Conservation (phyloP, 2,888 invertebrate species). For the Drosophila mulleri region DNA sequence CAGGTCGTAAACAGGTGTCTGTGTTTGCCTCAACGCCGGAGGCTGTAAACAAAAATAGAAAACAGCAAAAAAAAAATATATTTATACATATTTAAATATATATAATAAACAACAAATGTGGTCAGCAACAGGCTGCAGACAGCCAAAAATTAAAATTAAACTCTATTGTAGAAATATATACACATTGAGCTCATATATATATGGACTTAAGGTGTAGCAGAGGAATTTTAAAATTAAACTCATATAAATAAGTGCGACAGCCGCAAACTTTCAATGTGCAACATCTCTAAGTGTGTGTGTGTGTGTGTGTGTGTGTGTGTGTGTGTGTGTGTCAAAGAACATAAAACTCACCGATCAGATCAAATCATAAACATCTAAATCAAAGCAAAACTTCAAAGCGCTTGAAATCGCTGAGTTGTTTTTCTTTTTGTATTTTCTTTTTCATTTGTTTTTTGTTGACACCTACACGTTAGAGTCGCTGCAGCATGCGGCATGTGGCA, state of each 20-base stretch:
- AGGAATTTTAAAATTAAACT: constrained; percentile 47
- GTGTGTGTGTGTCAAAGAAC: constrained; percentile 39
- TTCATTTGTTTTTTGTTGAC: constrained; percentile 61
- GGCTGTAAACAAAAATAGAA: constrained; percentile 65
- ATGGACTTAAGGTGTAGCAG: constrained; percentile 37
- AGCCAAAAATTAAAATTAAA: constrained; percentile 3
- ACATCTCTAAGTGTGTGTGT: constrained; percentile 21
- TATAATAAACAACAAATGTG: constrained; percentile 42
- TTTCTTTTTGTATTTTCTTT: background rate
- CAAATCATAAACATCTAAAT: constrained; percentile 41
- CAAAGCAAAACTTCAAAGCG: constrained; percentile 66
- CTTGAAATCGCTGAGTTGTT: constrained; percentile 41
- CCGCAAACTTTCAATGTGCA: constrained; percentile 29
- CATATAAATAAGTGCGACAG: constrained; percentile 38
- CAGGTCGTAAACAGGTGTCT: constrained; percentile 66
- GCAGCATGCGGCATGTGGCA: constrained; percentile 9
- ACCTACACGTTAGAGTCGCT: constrained; percentile 64
- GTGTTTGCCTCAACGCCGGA: constrained; percentile 41
- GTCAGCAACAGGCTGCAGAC: constrained; percentile 32
- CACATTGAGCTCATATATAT: constrained; percentile 9
- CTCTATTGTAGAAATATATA: constrained; percentile 4
- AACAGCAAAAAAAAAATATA: constrained; percentile 15
- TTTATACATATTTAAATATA: constrained; percentile 10
- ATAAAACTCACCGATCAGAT: constrained; percentile 43
- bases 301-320: constrained; percentile 18